Percentiles rank a stretch among this genome's conserved stretches.
phyloP scores from a whole-genome alignment of 2,113 vertebrate genomes.

The Muntiacus muntjak region DNA sequence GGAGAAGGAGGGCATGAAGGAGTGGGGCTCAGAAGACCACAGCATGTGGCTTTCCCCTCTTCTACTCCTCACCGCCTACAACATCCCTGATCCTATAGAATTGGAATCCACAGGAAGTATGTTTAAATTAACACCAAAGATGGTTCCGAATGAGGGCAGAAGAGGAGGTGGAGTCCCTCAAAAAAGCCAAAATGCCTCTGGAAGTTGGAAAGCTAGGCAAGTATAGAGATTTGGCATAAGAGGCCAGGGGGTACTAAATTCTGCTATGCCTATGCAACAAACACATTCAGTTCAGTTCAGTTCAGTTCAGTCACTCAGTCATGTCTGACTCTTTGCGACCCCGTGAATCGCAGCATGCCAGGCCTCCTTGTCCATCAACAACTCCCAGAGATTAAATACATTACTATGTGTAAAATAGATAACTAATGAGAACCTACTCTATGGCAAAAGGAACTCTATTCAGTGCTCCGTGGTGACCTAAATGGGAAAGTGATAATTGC shows the following conservation, averaged over 20 bases:
- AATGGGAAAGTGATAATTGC: not conserved
- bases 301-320: too few relatives aligned
- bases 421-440: not conserved
- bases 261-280: not conserved
- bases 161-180: not conserved
- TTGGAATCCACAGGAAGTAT: not conserved
- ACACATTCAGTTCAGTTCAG: too few relatives aligned
- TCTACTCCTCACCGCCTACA: not conserved
- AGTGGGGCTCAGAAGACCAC: not conserved
- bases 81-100: not conserved
- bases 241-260: not conserved
- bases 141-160: not conserved
- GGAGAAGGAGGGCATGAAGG: not conserved
- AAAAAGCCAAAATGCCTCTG: not conserved
- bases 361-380: too few relatives aligned
- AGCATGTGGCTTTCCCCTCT: not conserved
- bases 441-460: not conserved
- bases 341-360: too few relatives aligned
- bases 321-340: too few relatives aligned
- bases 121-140: not conserved
- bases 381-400: not conserved
- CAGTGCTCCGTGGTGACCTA: not conserved
- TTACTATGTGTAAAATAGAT: not conserved
- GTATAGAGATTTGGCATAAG: not conserved
- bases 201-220: not conserved